Conservation (phyloP, 2,888 invertebrate species). For the Agriotes lineatus region DNA sequence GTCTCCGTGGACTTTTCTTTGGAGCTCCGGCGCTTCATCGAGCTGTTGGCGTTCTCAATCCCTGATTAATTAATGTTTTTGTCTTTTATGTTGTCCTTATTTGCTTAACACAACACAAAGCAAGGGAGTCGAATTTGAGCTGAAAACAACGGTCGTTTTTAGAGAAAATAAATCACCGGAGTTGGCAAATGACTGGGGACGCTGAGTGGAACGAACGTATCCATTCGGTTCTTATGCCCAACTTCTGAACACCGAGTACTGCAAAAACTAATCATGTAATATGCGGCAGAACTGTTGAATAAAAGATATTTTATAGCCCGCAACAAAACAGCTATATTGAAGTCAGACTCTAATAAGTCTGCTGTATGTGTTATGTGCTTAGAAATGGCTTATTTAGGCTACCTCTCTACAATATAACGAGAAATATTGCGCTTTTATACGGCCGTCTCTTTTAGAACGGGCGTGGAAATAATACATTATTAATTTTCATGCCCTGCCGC, state of each 20-base stretch:
- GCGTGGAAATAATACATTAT: slow-evolving; percentile 42
- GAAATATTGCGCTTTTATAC: slow-evolving; percentile 44
- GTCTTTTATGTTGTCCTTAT: slow-evolving; percentile 21
- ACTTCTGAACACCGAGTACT: slow-evolving; percentile 48
- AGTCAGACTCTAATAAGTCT: slow-evolving; percentile 60
- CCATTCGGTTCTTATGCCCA: slow-evolving; percentile 51
- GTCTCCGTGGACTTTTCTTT: too few species aligned
- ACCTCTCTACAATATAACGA: slow-evolving; percentile 48
- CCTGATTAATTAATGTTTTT: slow-evolving; percentile 22
- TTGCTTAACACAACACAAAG: slow-evolving; percentile 27
- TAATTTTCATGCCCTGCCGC: slow-evolving; percentile 39
- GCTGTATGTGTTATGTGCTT: slow-evolving; percentile 61
- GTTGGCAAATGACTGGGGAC: slow-evolving; percentile 33
- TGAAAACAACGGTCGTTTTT: slow-evolving; percentile 29
- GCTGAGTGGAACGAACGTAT: slow-evolving; percentile 33
- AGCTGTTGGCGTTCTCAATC: slow-evolving; percentile 4
- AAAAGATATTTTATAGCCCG: slow-evolving; percentile 60
- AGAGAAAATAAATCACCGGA: slow-evolving; percentile 34
- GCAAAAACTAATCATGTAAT: slow-evolving; percentile 60
- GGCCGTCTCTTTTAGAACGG: slow-evolving; percentile 34
- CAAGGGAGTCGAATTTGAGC: slow-evolving; percentile 26
- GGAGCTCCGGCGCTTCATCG: too few species aligned
- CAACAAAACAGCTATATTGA: slow-evolving; percentile 57
- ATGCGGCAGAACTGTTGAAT: slow-evolving; percentile 57
- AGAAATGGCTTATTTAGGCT: slow-evolving; percentile 61